Conservation (phyloP, 2,888 invertebrate genomes). For the Tiphia femorata region DNA sequence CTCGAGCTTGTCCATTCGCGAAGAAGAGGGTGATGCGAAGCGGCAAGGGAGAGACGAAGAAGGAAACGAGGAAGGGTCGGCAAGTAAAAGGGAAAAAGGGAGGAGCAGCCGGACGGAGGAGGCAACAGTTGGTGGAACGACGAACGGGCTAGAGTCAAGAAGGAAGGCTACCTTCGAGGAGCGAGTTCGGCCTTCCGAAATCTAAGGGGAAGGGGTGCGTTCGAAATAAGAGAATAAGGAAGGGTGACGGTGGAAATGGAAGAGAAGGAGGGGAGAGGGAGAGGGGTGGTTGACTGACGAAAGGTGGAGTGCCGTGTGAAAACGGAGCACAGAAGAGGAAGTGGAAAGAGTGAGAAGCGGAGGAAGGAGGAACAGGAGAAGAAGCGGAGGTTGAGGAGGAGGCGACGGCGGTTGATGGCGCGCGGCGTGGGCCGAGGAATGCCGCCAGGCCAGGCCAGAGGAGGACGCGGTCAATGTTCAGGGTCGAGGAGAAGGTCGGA, state of each 20-base stretch:
- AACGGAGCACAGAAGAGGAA: not conserved
- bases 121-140: not conserved
- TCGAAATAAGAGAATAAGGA: constrained; percentile 8
- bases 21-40: too few species aligned
- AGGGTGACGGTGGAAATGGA: not conserved
- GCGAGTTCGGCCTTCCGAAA: not conserved
- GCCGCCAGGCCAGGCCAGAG: constrained; percentile 27
- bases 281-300: too few species aligned
- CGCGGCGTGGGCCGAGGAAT: constrained; percentile 39
- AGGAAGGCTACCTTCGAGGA: not conserved
- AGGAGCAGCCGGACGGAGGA: not conserved
- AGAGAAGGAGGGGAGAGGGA: constrained; percentile 7
- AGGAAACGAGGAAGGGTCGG: not conserved
- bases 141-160: not conserved
- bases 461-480: constrained; percentile 29
- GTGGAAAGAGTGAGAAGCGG: constrained; percentile 6
- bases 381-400: constrained; percentile 19
- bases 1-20: too few species aligned
- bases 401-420: constrained; percentile 1
- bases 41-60: too few species aligned
- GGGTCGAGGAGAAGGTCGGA: constrained; percentile 45
- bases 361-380: not conserved
- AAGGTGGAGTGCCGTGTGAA: not conserved
- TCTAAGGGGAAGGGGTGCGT: not conserved
- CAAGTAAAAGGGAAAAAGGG: not conserved